These are phyloP conservation scores for Hydrozoanthus tunicans DNA, from an alignment of 64 coral and sea anemone genomes.

Conservation along the genomic window DNA sequence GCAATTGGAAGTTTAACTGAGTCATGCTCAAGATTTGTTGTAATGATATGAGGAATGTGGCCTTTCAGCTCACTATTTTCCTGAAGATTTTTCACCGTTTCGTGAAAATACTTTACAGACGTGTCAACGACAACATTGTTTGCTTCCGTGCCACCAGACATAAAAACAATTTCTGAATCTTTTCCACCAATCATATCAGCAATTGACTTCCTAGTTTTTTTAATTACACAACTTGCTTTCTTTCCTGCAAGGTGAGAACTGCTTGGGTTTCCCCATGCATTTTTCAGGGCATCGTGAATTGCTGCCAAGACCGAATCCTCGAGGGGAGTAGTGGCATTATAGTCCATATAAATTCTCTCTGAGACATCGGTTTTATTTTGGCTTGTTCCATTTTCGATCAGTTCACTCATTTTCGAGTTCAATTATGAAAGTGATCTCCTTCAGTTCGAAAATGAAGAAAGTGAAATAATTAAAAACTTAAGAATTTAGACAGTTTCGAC, in stretches of 20 bases:
- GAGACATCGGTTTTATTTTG: not conserved
- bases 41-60: conserved; percentile 82
- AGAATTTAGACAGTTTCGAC: too few relatives aligned
- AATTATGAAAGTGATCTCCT: not conserved
- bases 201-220: conserved; percentile 62
- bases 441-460: too few relatives aligned
- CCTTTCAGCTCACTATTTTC: not conserved
- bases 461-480: too few relatives aligned
- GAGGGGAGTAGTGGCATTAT: conserved; percentile 95
- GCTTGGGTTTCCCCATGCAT: conserved; percentile 99
- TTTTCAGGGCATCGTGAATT: conserved; percentile 78
- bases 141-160: conserved; percentile 91
- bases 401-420: not conserved
- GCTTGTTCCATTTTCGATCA: not conserved
- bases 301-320: conserved; percentile 80
- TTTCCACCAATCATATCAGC: conserved; percentile 76
- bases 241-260: conserved; percentile 85
- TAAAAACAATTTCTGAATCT: conserved; percentile 79
- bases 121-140: conserved; percentile 88
- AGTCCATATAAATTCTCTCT: conserved; percentile 82
- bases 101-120: conserved; percentile 70
- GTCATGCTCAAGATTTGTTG: conserved; percentile 94
- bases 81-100: conserved; percentile 13
- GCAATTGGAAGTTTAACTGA: conserved; percentile 77
- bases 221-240: conserved; percentile 82